These are phyloP conservation scores for Drosophila mojavensis DNA, from an alignment of 1,140 invertebrate species.

Conservation along the genomic window DNA sequence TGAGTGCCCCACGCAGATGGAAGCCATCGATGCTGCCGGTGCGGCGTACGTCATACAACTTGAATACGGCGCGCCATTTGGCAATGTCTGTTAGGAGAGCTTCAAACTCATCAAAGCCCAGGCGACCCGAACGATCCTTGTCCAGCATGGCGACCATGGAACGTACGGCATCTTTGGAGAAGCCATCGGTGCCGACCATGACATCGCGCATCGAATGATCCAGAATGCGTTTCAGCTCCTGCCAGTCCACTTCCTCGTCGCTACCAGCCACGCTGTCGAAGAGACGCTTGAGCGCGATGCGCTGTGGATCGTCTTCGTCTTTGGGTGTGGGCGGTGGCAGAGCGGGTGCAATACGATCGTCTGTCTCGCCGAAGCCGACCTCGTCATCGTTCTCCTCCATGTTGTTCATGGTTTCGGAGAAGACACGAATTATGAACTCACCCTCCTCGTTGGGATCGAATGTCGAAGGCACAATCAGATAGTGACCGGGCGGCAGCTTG, in stretches of 20 bases:
- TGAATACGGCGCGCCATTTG: constrained; percentile 96
- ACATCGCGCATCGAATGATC: constrained; percentile 94
- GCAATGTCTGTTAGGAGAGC: constrained; percentile 93
- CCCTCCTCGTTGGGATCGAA: constrained; percentile 98
- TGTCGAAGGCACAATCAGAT: constrained; percentile 98
- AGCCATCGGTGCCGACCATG: constrained; percentile 87
- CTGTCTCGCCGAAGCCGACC: constrained; percentile 90
- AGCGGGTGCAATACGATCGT: constrained; percentile 84
- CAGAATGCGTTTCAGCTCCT: constrained; percentile 95
- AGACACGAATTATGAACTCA: constrained; percentile 97
- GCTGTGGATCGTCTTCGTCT: constrained; percentile 85
- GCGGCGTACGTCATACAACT: constrained; percentile 92
- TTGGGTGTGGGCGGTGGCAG: constrained; percentile 76
- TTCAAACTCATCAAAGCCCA: constrained; percentile 97
- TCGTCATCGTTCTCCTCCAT: constrained; percentile 95
- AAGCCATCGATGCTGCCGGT: constrained; percentile 93
- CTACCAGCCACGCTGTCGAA: constrained; percentile 94
- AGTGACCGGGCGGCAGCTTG: constrained; percentile 96
- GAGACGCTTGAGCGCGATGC: constrained; percentile 89
- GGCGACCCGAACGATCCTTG: constrained; percentile 95
- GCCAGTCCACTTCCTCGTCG: constrained; percentile 97
- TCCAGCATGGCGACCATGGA: constrained; percentile 99
- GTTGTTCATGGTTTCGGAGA: constrained; percentile 96
- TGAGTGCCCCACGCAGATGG: constrained; percentile 93
- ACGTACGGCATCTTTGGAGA: constrained; percentile 95